Percentiles rank a stretch among this genome's conserved stretches.
These are phyloP conservation scores for Tretioscincus oriximinensis DNA, from an alignment of 2,113 vertebrate genomes.

Conservation along the genomic window DNA sequence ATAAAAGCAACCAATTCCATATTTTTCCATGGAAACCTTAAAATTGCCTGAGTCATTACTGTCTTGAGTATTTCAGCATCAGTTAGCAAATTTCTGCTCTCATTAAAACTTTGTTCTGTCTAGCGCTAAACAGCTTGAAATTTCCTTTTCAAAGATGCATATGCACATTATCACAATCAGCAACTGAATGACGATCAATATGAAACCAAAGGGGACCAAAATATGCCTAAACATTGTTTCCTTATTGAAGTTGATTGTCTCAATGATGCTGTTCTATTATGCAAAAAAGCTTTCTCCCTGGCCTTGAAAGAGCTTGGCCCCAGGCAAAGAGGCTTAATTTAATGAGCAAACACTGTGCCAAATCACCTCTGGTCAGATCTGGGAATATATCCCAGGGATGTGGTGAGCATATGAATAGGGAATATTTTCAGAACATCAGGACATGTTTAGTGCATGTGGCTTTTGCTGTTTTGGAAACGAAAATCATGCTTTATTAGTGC, in stretches of 20 bases:
- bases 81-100: conserved; percentile 42
- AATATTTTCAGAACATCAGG: background rate
- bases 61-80: conserved; percentile 44
- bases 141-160: conserved; percentile 27
- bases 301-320: background rate
- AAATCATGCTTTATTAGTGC: background rate
- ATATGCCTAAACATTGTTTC: background rate
- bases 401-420: background rate
- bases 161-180: background rate
- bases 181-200: conserved; percentile 19
- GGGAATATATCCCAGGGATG: background rate
- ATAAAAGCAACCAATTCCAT: conserved; percentile 42
- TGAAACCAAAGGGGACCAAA: background rate
- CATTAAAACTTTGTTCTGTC: conserved; percentile 43
- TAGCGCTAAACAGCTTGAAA: conserved; percentile 47
- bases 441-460: background rate
- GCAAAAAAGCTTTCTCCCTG: background rate
- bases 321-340: background rate
- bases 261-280: background rate
- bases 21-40: conserved; percentile 40
- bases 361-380: background rate
- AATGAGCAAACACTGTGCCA: background rate
- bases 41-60: conserved; percentile 45
- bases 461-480: background rate
- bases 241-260: background rate